Evolutionary conservation across 2,113 vertebrate genomes (phyloP), one percentile per base, ranked within the genome.

Genomic region (Pholis gunnellus): DNA sequence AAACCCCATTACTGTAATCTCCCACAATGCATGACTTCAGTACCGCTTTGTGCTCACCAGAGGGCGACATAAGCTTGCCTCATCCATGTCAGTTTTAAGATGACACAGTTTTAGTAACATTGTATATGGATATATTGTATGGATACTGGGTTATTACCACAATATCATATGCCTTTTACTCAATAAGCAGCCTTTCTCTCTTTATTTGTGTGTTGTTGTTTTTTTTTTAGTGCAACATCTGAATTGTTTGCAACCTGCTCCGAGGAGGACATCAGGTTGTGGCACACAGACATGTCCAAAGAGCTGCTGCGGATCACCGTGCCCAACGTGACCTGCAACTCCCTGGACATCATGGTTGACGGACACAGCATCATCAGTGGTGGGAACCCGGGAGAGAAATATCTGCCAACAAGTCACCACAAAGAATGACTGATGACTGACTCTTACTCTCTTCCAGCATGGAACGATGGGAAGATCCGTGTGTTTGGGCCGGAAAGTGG

Each of bases 211-310:
- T 57, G 27, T 71, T 29, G 2, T 29, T n/a, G 38, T 67, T 64
- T 64, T n/a, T 83, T n/a, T 66, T 0, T 13, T 81, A 98, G 98
- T 73, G 96, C 93, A 40, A 95, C 93, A 0, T 96, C 96, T 0
- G 96, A 97, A 69, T 88, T 98, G 9, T 99, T 99, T 75, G 97
- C 94, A 50, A 97, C 97, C 44, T 98, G 97, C 79, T 97, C 97
- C 70, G 93, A 94, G 84, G 95, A 92, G 14, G 96, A 98, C 73
- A 97, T 98, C 82, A 93, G 97, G 50, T 88, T 98, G 38, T 99
- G 98, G 97, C 94, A 96, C 90, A 95, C 94, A 0, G 81, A 92
- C 1, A 94, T 94, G 17, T 92, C 92, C 83, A 95, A 91, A 93
- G 97, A 99, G 87, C 93, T 97, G 42, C 90, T 98, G 44, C 93